phyloP scores from a whole-genome alignment of 2,797 vertebrate genomes.

The Chiroxiphia lanceolata region DNA sequence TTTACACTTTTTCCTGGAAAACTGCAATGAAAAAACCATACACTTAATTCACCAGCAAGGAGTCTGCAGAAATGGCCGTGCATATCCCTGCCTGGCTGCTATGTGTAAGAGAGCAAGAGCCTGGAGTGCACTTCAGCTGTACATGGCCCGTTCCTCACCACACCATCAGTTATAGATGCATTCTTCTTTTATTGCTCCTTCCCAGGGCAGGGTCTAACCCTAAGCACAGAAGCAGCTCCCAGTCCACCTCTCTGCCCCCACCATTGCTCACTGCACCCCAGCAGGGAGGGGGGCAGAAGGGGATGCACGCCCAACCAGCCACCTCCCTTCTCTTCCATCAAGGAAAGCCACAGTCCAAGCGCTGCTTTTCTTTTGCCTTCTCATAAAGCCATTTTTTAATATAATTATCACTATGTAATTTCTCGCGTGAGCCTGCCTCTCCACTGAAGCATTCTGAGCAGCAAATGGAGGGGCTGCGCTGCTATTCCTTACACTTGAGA shows the following conservation, averaged over 20 bases:
- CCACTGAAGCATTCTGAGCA: slow-evolving; percentile 29
- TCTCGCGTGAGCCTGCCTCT: not conserved
- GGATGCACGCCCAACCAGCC: slow-evolving; percentile 29
- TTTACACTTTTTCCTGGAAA: slow-evolving; percentile 31
- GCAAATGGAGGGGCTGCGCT: slow-evolving; percentile 22
- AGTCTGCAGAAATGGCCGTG: not conserved
- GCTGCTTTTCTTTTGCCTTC: not conserved
- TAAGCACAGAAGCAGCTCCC: not conserved
- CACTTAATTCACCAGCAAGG: slow-evolving; percentile 40
- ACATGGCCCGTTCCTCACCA: slow-evolving; percentile 42
- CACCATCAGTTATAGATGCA: not conserved
- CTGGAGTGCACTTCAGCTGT: slow-evolving; percentile 2
- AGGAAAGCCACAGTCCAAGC: not conserved
- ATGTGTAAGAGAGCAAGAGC: not conserved
- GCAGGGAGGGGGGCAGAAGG: not conserved
- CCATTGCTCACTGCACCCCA: slow-evolving; percentile 30
- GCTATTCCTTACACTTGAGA: slow-evolving; percentile 64
- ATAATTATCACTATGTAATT: not conserved
- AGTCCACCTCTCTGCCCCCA: not conserved
- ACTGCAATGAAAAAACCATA: slow-evolving; percentile 11
- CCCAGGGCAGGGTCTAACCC: not conserved
- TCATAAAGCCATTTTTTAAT: not conserved
- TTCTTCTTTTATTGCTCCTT: not conserved
- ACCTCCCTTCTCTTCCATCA: slow-evolving; percentile 18
- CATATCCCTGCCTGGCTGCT: not conserved